These are phyloP conservation scores for Corynorhinus townsendii DNA, from an alignment of 2,113 vertebrate genomes.

Conservation along the genomic window DNA sequence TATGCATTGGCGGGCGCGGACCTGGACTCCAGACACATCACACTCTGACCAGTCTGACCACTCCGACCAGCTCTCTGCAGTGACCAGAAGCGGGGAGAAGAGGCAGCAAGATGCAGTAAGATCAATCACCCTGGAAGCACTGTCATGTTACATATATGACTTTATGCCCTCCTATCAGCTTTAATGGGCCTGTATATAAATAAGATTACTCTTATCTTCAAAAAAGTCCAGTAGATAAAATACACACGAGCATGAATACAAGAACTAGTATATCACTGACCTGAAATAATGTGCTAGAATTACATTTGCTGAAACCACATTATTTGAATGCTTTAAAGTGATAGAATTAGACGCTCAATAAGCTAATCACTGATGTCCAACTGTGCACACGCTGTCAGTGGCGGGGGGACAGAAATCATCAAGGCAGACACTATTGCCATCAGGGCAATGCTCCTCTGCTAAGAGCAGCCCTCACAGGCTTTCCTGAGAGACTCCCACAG, in stretches of 20 bases:
- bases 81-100: background rate
- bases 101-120: fast-evolving
- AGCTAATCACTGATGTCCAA: background rate
- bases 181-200: background rate
- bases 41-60: constrained; percentile 96
- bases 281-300: background rate
- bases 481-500: background rate
- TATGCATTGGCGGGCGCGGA: constrained; percentile 89
- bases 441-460: fast-evolving
- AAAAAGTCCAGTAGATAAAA: background rate
- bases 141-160: fast-evolving
- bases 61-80: constrained; percentile 94
- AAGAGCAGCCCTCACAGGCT: background rate
- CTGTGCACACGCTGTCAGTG: too few species aligned
- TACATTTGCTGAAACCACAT: background rate
- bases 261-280: background rate
- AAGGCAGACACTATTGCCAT: fast-evolving
- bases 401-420: background rate
- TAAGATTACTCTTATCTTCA: background rate
- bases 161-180: background rate
- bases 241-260: background rate
- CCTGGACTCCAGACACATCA: constrained; percentile 84
- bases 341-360: too few species aligned
- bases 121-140: background rate
- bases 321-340: background rate